phyloP scores from a whole-genome alignment of 2,797 vertebrate genomes.

The Rhynchonycteris naso region DNA sequence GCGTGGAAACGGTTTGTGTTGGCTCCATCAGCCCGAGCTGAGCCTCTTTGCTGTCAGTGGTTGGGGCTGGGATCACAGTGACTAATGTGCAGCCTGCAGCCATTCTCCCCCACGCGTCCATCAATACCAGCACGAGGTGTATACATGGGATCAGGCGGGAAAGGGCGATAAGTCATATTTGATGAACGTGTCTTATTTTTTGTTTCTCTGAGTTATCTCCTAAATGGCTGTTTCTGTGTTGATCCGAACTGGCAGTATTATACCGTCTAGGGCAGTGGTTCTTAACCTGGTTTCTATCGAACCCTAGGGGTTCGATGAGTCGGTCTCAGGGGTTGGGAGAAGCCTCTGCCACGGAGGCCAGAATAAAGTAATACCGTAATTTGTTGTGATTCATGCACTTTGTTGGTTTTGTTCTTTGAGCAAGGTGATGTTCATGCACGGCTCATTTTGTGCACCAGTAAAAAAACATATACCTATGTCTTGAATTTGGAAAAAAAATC shows the following conservation, averaged over 20 bases:
- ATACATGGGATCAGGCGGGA: conserved; percentile 56
- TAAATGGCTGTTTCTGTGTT: conserved; percentile 46
- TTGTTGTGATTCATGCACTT: too few relatives aligned
- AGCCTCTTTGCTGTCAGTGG: conserved; percentile 65
- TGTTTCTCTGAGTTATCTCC: conserved; percentile 42
- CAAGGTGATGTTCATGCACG: too few relatives aligned
- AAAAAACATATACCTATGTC: too few relatives aligned
- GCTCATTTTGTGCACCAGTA: too few relatives aligned
- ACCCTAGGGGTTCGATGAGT: too few relatives aligned
- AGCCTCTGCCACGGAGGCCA: too few relatives aligned
- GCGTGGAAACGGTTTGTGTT: conserved; percentile 49
- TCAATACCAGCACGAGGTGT: conserved; percentile 2
- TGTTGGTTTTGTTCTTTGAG: too few relatives aligned
- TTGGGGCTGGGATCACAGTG: conserved; percentile 57
- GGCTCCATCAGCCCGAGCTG: conserved; percentile 43
- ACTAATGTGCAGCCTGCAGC: conserved; percentile 59
- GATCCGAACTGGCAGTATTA: conserved; percentile 36
- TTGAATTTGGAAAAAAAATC: too few relatives aligned
- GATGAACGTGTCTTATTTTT: neutral
- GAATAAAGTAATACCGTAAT: too few relatives aligned
- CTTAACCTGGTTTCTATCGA: too few relatives aligned
- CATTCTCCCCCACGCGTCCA: conserved; percentile 44
- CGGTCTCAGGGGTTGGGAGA: too few relatives aligned
- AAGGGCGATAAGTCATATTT: conserved; percentile 58
- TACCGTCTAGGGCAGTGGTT: neutral